Evolutionary conservation across 2,113 vertebrate species (phyloP).

Genomic region (Sylvietta virens): DNA sequence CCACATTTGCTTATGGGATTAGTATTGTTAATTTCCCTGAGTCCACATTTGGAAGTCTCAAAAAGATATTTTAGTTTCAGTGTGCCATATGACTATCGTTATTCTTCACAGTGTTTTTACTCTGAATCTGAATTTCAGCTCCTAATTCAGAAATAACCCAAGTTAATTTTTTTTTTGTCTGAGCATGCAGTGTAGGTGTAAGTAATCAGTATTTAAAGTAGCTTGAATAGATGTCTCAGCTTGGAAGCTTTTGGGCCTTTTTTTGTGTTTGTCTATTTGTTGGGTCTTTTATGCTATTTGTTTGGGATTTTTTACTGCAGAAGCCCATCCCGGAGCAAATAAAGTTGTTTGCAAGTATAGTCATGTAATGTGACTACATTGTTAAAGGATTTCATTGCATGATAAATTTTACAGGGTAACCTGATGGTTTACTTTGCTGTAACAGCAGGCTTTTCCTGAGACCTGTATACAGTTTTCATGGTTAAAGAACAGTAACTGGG

Average conservation of each 20-base stretch:
- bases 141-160: not conserved
- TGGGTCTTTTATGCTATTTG: not conserved
- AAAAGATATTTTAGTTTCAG: not conserved
- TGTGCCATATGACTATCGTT: fast-evolving
- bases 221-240: not conserved
- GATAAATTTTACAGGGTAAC: not conserved
- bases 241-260: not conserved
- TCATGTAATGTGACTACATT: not conserved
- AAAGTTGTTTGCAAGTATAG: not conserved
- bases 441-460: not conserved
- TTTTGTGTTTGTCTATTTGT: not conserved
- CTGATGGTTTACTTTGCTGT: not conserved
- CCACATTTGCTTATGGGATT: not conserved
- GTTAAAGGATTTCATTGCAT: constrained; percentile 3
- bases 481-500: not conserved
- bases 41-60: not conserved
- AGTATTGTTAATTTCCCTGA: not conserved
- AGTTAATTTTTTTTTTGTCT: not conserved
- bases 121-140: not conserved
- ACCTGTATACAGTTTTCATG: not conserved
- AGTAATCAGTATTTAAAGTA: not conserved
- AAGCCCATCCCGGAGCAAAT: not conserved
- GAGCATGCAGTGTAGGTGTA: not conserved
- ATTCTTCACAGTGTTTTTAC: not conserved
- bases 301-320: not conserved